These are phyloP conservation scores for Sylvilagus floridanus DNA, from an alignment of 2,797 vertebrate species.

Conservation along the genomic window DNA sequence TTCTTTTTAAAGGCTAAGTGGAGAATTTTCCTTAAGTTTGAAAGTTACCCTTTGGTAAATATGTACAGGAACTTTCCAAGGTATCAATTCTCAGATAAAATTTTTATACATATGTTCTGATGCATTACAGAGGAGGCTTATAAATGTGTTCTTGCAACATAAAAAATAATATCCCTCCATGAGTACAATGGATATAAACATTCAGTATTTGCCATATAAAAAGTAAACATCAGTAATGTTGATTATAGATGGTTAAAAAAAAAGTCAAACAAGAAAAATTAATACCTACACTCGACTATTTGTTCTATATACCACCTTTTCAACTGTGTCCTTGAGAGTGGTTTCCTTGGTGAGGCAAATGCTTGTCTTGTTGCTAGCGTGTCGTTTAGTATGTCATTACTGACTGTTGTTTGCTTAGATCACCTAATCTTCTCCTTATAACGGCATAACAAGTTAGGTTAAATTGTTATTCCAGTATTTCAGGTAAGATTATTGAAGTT, in stretches of 20 bases:
- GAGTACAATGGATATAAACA: neutral
- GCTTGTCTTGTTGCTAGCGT: neutral
- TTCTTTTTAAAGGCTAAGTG: constrained; percentile 38
- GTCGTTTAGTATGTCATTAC: neutral
- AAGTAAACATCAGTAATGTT: neutral
- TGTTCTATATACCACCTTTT: neutral
- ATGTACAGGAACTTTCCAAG: neutral
- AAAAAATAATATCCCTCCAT: neutral
- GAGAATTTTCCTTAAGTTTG: neutral
- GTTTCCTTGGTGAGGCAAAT: neutral
- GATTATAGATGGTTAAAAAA: neutral
- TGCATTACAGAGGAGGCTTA: neutral
- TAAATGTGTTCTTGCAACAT: neutral
- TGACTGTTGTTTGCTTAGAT: neutral
- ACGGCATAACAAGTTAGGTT: neutral
- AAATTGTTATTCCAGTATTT: neutral
- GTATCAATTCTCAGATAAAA: constrained; percentile 32
- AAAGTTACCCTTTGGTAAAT: neutral
- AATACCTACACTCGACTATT: neutral
- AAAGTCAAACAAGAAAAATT: neutral
- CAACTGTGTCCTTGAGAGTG: neutral
- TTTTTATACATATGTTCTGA: constrained; percentile 30
- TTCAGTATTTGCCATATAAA: neutral
- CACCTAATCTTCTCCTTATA: constrained; percentile 4
- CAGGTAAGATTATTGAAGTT: neutral